Evolutionary conservation across 1,140 invertebrate species (phyloP).

Genomic region (Calephelis virginiensis): DNA sequence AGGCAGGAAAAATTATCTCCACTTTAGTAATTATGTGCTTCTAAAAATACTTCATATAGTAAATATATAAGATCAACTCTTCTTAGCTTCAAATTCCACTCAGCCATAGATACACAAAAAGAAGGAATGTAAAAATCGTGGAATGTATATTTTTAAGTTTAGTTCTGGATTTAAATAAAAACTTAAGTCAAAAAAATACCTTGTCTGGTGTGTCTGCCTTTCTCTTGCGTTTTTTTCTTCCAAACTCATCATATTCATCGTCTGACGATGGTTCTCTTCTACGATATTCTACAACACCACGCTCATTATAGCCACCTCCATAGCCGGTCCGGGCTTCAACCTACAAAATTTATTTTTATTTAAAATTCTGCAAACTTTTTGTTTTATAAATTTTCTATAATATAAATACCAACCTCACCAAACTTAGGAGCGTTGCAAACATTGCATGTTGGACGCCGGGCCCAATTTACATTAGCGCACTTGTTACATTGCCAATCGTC

Average conservation of each 20-base stretch:
- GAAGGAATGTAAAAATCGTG: constrained; percentile 8
- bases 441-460: constrained; percentile 96
- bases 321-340: constrained; percentile 88
- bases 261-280: constrained; percentile 90
- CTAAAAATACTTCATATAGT: constrained; percentile 64
- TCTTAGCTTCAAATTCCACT: constrained; percentile 70
- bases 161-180: constrained; percentile 9
- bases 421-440: constrained; percentile 99
- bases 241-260: constrained; percentile 98
- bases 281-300: constrained; percentile 95
- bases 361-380: neutral
- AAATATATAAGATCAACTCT: constrained; percentile 63
- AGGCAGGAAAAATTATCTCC: constrained; percentile 78
- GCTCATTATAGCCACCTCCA: constrained; percentile 95
- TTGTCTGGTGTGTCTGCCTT: constrained; percentile 50
- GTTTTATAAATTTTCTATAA: neutral
- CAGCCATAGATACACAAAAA: constrained; percentile 40
- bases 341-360: constrained; percentile 41
- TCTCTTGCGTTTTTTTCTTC: constrained; percentile 86
- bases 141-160: constrained; percentile 17
- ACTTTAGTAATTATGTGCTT: constrained; percentile 76
- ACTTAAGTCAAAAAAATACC: constrained; percentile 36
- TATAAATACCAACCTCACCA: constrained; percentile 83
- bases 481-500: constrained; percentile 99
- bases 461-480: constrained; percentile 99